phyloP scores from a whole-genome alignment of 2,888 invertebrate species.

The Cyaniris semiargus region DNA sequence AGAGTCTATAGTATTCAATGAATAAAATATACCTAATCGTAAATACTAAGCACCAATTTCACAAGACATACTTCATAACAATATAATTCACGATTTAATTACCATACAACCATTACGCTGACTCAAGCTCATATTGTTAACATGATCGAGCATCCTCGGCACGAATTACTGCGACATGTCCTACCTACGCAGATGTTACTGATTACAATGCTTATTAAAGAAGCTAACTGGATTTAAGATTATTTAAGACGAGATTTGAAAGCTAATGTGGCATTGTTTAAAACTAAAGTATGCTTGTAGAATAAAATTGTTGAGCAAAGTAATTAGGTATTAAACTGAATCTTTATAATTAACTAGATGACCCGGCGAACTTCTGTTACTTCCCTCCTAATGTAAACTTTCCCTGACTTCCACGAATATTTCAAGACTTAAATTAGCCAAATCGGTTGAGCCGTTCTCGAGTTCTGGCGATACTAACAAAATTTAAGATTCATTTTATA shows the following conservation, averaged over 20 bases:
- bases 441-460: too few species aligned
- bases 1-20: neutral
- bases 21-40: neutral
- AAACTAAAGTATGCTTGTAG: neutral
- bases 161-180: constrained; percentile 32
- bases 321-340: too few species aligned
- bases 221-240: constrained; percentile 2
- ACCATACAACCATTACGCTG: neutral
- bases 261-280: neutral
- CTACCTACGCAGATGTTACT: constrained; percentile 25
- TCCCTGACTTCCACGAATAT: too few species aligned
- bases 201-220: constrained; percentile 23
- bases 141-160: constrained; percentile 36
- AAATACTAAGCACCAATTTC: neutral
- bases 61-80: neutral
- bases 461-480: too few species aligned
- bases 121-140: neutral
- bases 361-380: too few species aligned
- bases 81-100: neutral
- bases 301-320: neutral
- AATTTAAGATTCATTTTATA: too few species aligned
- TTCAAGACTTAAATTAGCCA: too few species aligned
- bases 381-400: too few species aligned
- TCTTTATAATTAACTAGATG: too few species aligned
- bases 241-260: neutral